These are phyloP conservation scores for Argyrosomus regius DNA, from an alignment of 2,797 vertebrate genomes.

Conservation along the genomic window DNA sequence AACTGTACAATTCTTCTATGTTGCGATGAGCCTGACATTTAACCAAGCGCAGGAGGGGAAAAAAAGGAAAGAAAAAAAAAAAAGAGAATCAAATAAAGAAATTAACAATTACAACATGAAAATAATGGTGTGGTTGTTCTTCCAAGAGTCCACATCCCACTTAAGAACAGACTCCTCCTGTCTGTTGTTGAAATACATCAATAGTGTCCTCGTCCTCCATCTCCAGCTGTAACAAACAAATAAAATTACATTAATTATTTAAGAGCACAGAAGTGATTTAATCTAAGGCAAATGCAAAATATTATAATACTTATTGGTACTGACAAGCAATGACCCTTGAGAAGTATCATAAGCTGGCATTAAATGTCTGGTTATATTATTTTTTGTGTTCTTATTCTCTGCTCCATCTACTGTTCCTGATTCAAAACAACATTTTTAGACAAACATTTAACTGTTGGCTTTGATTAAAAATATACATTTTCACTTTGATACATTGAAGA, in stretches of 20 bases:
- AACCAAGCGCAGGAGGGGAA: constrained; percentile 30
- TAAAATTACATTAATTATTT: background rate
- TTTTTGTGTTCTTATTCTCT: background rate
- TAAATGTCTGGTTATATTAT: too few species aligned
- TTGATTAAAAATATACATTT: background rate
- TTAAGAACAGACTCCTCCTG: constrained; percentile 87
- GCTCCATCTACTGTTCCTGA: background rate
- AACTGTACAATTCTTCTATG: constrained; percentile 26
- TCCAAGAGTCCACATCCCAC: constrained; percentile 59
- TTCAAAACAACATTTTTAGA: background rate
- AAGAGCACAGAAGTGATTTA: background rate
- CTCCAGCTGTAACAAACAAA: constrained; percentile 87
- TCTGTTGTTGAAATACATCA: constrained; percentile 97
- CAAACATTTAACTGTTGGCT: background rate
- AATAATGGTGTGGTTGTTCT: constrained; percentile 57
- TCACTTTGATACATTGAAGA: background rate
- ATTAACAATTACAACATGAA: constrained; percentile 63
- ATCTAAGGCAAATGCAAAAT: background rate
- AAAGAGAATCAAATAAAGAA: constrained; percentile 30
- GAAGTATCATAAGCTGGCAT: background rate
- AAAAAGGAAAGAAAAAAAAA: background rate
- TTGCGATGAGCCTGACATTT: constrained; percentile 46
- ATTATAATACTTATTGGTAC: background rate
- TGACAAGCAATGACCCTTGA: background rate
- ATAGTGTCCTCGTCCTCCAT: constrained; percentile 97